These are phyloP conservation scores for Ashinkailepas kermadecensis DNA, from an alignment of 2,888 invertebrate species.

Conservation along the genomic window DNA sequence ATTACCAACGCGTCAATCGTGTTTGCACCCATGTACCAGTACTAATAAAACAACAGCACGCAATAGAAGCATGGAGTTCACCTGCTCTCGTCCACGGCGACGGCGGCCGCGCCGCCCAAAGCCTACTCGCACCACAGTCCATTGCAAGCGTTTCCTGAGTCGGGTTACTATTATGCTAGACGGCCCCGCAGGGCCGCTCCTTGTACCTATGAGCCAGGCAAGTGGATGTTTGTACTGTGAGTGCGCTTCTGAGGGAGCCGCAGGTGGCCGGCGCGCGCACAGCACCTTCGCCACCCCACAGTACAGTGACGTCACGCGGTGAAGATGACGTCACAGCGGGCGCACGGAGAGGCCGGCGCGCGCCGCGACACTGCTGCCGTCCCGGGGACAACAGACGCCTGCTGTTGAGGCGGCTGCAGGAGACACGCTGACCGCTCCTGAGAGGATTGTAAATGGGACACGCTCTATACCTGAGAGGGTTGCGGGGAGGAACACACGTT, in stretches of 20 bases:
- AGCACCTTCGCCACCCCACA: too few species aligned
- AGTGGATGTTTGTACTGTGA: neutral
- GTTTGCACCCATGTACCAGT: conserved; percentile 9
- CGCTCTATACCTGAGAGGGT: too few species aligned
- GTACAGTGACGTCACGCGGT: too few species aligned
- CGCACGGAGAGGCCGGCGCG: too few species aligned
- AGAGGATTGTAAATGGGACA: too few species aligned
- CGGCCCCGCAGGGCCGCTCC: neutral
- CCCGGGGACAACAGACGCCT: too few species aligned
- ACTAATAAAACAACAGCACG: conserved; percentile 13
- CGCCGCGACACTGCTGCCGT: too few species aligned
- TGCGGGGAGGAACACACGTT: too few species aligned
- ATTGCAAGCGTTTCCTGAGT: neutral
- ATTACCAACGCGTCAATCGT: conserved; percentile 18
- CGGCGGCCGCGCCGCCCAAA: neutral
- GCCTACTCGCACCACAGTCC: neutral
- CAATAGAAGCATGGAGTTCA: neutral
- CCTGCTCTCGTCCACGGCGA: neutral
- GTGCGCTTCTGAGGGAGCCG: neutral
- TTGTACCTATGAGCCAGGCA: neutral
- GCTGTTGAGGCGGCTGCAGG: too few species aligned
- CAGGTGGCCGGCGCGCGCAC: neutral
- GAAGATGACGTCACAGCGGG: too few species aligned
- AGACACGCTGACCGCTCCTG: too few species aligned
- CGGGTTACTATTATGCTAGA: neutral